phyloP scores from a whole-genome alignment of 2,888 invertebrate genomes.

The Eupithecia tripunctaria region DNA sequence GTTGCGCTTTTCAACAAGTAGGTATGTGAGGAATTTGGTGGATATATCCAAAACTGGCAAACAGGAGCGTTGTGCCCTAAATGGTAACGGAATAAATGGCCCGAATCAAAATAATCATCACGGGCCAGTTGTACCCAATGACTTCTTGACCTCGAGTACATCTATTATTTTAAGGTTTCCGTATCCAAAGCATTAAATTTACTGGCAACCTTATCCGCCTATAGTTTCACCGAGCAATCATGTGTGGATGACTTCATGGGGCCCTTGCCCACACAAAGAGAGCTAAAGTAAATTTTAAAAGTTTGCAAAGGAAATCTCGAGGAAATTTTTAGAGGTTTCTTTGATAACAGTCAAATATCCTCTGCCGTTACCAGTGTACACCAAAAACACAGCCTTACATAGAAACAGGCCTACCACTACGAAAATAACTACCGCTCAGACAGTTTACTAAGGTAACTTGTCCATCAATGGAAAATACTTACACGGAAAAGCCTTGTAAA shows the following conservation, averaged over 20 bases:
- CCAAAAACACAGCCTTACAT: background rate
- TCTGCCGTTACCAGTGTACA: background rate
- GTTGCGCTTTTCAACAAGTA: slow-evolving; percentile 47
- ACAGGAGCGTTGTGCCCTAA: background rate
- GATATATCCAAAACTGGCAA: background rate
- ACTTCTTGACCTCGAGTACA: background rate
- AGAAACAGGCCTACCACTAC: background rate
- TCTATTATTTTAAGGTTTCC: background rate
- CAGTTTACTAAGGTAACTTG: background rate
- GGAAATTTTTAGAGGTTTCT: background rate
- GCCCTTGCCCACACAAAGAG: background rate
- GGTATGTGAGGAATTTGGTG: background rate
- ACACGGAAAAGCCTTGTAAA: background rate
- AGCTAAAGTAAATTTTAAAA: background rate
- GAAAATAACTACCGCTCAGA: background rate
- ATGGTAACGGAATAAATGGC: background rate
- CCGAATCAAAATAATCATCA: background rate
- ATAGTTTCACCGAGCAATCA: background rate
- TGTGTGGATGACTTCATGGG: background rate
- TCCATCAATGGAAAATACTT: background rate
- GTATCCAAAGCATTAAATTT: background rate
- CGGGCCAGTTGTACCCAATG: background rate
- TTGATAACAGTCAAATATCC: background rate
- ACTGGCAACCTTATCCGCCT: background rate
- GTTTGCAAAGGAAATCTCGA: background rate